Base-by-base conservation (phyloP, 1,140 invertebrate species). In the Drosophila equinoxialis region DNA sequence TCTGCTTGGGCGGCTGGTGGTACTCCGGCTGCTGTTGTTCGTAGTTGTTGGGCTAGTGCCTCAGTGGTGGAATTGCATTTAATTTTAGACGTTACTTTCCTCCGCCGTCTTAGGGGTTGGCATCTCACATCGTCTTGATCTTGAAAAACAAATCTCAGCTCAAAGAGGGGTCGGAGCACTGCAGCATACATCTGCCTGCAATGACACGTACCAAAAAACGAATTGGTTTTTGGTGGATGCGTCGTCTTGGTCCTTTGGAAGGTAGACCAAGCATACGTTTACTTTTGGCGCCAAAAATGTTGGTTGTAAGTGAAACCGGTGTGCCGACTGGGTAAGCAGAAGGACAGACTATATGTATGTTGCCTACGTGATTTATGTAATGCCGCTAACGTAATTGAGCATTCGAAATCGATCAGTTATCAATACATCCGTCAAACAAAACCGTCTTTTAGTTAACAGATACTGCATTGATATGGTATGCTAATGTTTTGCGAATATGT, bases 41-140 rank as follows among this genome's bases (percentile, higher is more conserved):
- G 2, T 48, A 6, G 45, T 48, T 14, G 45, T 48, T 48, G 45
- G 14, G 17, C 45, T 17, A 48, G 45, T 51, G 45, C 45, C 7
- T 37, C 8, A 20, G 79, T 79, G 66, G 76, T 74, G 66, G 51
- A 84, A 90, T 67, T 84, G 84, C 84, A 89, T 66, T 77, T 20
- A 37, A 59, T 59, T 81, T 82, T 71, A 71, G 64, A 69, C 81
- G 74, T 80, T 85, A 85, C 77, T 71, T 80, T 79, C 65, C 35
- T 30, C 23, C 30, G 35, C 80, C 83, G 79, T 74, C 65, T 62
- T 39, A 33, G n/a, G 55, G 30, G 30, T 30, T 14, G 30, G 11
- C 55, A 35, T 13, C 37, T 39, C 37, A 37, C 35, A 39, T 30
- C 30, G 55, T 59, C 57, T 59, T 59, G 57, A 59, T 59, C 57